phyloP scores from a whole-genome alignment of 1,140 invertebrate species.

The Drosophila orosa region DNA sequence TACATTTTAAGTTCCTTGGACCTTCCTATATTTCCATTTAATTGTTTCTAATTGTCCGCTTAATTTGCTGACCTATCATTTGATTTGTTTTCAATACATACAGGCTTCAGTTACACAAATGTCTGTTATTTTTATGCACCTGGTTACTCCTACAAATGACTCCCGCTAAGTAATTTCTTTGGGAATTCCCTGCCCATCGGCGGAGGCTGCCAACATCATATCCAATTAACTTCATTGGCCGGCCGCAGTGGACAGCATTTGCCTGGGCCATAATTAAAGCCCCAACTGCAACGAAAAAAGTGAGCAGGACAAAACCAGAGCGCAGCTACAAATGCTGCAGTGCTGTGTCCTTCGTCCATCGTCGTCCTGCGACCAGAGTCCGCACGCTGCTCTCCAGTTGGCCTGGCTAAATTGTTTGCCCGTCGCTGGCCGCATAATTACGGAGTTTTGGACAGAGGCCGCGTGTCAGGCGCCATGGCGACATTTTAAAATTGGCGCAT shows the following conservation, averaged over 20 bases:
- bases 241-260: conserved; percentile 44
- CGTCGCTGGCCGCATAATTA: conserved; percentile 75
- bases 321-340: conserved; percentile 37
- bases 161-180: conserved; percentile 14
- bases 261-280: conserved; percentile 40
- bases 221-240: conserved; percentile 45
- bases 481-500: conserved; percentile 80
- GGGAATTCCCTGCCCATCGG: neutral
- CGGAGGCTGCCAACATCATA: conserved; percentile 36
- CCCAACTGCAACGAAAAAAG: conserved; percentile 48
- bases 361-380: conserved; percentile 6
- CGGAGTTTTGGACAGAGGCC: conserved; percentile 53
- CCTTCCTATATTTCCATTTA: neutral
- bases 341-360: conserved; percentile 3
- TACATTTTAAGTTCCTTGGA: neutral
- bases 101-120: conserved; percentile 1
- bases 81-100: neutral
- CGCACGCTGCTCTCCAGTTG: conserved; percentile 1
- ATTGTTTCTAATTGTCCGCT: neutral
- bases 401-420: conserved; percentile 70
- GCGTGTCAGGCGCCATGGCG: conserved; percentile 54
- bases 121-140: conserved; percentile 6
- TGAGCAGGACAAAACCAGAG: conserved; percentile 38
- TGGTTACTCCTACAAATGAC: conserved; percentile 16
- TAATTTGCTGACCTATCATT: neutral